A percentile compares a stretch with the other conserved stretches of the same genome.
Evolutionary conservation across 2,797 vertebrate species (phyloP).

Genomic region (Karalla daura): DNA sequence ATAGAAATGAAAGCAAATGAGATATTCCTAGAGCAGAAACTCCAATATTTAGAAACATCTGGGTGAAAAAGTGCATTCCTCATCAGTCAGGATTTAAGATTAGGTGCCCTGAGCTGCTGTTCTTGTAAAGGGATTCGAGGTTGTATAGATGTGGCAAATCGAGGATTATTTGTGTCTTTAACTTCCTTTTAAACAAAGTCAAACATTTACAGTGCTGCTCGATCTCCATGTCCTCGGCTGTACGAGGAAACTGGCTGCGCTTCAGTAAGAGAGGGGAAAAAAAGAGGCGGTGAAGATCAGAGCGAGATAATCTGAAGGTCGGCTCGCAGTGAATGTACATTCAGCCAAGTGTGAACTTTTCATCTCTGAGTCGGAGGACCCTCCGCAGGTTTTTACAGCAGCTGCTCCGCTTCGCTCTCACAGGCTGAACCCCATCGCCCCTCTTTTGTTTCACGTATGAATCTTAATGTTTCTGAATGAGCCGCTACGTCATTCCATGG

Average conservation of each 20-base stretch:
- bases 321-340: background rate
- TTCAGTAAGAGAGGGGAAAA: too few relatives aligned
- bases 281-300: background rate
- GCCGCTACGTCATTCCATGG: conserved; percentile 37
- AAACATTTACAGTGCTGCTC: conserved; percentile 1
- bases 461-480: conserved; percentile 49
- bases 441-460: conserved; percentile 41
- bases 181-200: conserved; percentile 22
- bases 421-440: conserved; percentile 15
- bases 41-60: too few relatives aligned
- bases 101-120: too few relatives aligned
- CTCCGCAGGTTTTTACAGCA: background rate
- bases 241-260: conserved; percentile 3
- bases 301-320: background rate
- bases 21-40: too few relatives aligned
- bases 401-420: conserved; percentile 23
- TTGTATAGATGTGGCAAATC: background rate
- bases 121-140: too few relatives aligned
- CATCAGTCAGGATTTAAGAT: too few relatives aligned
- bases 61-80: too few relatives aligned
- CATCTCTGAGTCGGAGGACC: background rate
- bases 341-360: background rate
- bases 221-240: background rate
- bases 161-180: background rate
- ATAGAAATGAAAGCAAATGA: too few relatives aligned